phyloP scores from a whole-genome alignment of 2,797 vertebrate species.

The Thaleichthys pacificus region DNA sequence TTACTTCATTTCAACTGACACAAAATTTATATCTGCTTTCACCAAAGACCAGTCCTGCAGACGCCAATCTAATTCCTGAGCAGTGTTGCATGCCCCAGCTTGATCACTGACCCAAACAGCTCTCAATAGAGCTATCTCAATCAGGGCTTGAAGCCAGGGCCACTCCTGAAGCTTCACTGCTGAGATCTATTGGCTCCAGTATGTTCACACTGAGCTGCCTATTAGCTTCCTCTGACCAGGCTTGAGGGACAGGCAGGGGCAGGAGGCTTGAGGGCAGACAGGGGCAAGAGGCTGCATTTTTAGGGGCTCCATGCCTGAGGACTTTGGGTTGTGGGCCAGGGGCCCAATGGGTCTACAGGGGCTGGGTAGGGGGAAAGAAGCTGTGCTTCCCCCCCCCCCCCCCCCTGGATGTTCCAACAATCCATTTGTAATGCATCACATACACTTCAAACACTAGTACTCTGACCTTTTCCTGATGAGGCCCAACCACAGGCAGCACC shows the following conservation, averaged over 20 bases:
- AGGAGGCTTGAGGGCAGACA: constrained; percentile 38
- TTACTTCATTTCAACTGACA: constrained; percentile 24
- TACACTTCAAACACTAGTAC: constrained; percentile 58
- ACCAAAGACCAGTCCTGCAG: constrained; percentile 40
- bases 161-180: constrained; percentile 50
- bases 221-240: constrained; percentile 63
- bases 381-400: constrained; percentile 43
- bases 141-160: constrained; percentile 52
- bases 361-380: constrained; percentile 9
- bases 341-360: background rate
- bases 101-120: constrained; percentile 64
- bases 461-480: constrained; percentile 64
- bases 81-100: constrained; percentile 41
- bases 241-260: constrained; percentile 50
- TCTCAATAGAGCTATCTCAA: constrained; percentile 53
- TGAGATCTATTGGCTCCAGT: constrained; percentile 60
- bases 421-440: constrained; percentile 64
- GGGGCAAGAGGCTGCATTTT: constrained; percentile 32
- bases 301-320: background rate
- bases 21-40: constrained; percentile 25
- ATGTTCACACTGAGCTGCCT: constrained; percentile 59
- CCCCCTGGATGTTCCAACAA: constrained; percentile 54
- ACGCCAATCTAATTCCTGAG: constrained; percentile 53
- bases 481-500: constrained; percentile 55
- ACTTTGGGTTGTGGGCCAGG: background rate